These are phyloP conservation scores for Hippocampus kuda DNA, from an alignment of 2,797 vertebrate genomes.

Conservation along the genomic window DNA sequence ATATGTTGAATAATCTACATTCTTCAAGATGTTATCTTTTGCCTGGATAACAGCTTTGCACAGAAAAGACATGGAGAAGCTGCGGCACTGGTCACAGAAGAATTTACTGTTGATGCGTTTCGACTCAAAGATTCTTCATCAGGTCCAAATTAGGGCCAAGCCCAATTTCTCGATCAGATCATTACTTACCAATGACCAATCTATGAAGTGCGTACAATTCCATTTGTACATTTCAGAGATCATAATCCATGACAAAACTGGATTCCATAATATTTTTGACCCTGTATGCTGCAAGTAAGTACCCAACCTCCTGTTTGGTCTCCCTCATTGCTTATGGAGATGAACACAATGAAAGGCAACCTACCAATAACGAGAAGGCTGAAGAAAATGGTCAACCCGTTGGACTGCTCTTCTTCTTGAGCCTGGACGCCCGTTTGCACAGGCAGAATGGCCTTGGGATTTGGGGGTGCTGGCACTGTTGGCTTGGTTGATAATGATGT, in stretches of 20 bases:
- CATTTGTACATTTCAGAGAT: no score
- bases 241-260: not conserved
- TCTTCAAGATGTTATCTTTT: no score
- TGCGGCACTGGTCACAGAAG: no score
- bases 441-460: constrained; percentile 85
- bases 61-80: no score
- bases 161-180: no score
- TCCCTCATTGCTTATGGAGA: not conserved
- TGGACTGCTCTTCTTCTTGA: constrained; percentile 97
- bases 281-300: not conserved
- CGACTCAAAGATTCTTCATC: no score
- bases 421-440: constrained; percentile 92
- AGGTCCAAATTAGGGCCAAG: no score
- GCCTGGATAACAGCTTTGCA: no score
- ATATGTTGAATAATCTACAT: no score
- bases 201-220: no score
- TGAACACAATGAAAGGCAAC: constrained; percentile 21
- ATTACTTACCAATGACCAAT: no score
- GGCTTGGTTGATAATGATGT: constrained; percentile 59
- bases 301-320: constrained; percentile 4
- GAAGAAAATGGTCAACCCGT: constrained; percentile 96
- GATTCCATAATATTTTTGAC: not conserved
- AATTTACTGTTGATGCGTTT: no score
- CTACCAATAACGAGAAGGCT: constrained; percentile 91
- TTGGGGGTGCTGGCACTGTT: constrained; percentile 71